These are phyloP conservation scores for Nymphalis urticae DNA, from an alignment of 2,888 invertebrate species.

Conservation along the genomic window DNA sequence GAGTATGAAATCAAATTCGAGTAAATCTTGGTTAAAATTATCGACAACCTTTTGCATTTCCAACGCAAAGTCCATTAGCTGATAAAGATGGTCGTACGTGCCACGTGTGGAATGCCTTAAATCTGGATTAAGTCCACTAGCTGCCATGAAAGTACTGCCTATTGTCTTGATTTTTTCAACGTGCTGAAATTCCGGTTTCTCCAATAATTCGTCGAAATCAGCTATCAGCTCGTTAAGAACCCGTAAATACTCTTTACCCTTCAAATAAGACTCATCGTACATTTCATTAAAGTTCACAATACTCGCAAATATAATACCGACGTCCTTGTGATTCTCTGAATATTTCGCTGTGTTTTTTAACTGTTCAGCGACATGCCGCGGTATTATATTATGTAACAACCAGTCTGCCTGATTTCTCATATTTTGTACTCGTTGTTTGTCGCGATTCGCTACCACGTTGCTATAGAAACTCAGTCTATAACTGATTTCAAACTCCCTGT, in stretches of 20 bases:
- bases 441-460: slow-evolving; percentile 93
- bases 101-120: slow-evolving; percentile 85
- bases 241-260: slow-evolving; percentile 95
- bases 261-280: slow-evolving; percentile 98
- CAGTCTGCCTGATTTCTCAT: slow-evolving; percentile 98
- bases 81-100: slow-evolving; percentile 89
- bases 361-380: slow-evolving; percentile 96
- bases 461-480: slow-evolving; percentile 96
- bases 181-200: slow-evolving; percentile 89
- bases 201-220: slow-evolving; percentile 96
- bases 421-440: slow-evolving; percentile 92
- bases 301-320: slow-evolving; percentile 97
- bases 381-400: slow-evolving; percentile 97
- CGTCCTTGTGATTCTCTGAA: slow-evolving; percentile 95
- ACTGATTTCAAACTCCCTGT: slow-evolving; percentile 97
- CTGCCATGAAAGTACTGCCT: slow-evolving; percentile 98
- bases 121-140: slow-evolving; percentile 94
- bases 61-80: slow-evolving; percentile 95
- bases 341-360: slow-evolving; percentile 96
- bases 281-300: slow-evolving; percentile 98
- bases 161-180: slow-evolving; percentile 99
- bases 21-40: slow-evolving; percentile 93
- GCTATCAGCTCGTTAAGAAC: slow-evolving; percentile 97
- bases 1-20: slow-evolving; percentile 93
- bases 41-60: slow-evolving; percentile 94